phyloP scores from a whole-genome alignment of 2,888 invertebrate species.

The Drepana falcataria region DNA sequence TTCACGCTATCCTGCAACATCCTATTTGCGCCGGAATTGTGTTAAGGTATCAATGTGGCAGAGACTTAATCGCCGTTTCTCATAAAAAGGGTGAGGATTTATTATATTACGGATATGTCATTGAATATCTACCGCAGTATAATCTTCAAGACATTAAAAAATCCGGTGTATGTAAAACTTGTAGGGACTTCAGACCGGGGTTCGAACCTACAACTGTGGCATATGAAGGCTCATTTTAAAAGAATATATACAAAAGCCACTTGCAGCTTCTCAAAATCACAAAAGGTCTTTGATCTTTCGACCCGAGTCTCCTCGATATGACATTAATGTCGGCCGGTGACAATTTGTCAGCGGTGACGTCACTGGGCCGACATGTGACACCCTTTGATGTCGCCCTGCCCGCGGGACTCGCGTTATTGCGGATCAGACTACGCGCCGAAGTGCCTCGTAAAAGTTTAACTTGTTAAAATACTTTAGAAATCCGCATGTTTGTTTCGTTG shows the following conservation, averaged over 20 bases:
- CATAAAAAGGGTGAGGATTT: too few relatives aligned
- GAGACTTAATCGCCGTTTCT: too few relatives aligned
- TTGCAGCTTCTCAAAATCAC: conserved; percentile 6
- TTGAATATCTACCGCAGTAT: too few relatives aligned
- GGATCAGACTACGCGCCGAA: conserved; percentile 9
- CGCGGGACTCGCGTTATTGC: conserved; percentile 15
- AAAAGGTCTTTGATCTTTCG: neutral
- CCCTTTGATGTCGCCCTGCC: conserved; percentile 35
- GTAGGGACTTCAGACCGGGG: too few relatives aligned
- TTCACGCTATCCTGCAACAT: too few relatives aligned
- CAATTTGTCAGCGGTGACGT: conserved; percentile 15
- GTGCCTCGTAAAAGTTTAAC: conserved; percentile 33
- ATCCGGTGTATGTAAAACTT: too few relatives aligned
- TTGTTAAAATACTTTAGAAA: conserved; percentile 35
- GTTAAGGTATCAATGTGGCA: too few relatives aligned
- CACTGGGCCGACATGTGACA: conserved; percentile 19
- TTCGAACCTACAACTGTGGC: too few relatives aligned
- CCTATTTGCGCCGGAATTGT: too few relatives aligned
- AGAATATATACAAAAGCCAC: neutral
- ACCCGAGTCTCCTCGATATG: conserved; percentile 3
- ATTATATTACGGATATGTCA: too few relatives aligned
- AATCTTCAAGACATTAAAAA: too few relatives aligned
- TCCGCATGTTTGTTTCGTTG: conserved; percentile 2
- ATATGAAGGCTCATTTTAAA: too few relatives aligned
- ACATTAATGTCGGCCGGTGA: neutral